Evolutionary conservation across 2,888 invertebrate genomes (phyloP), one percentile per base, ranked within the genome.

Genomic region (Muschampia plurimacula): DNA sequence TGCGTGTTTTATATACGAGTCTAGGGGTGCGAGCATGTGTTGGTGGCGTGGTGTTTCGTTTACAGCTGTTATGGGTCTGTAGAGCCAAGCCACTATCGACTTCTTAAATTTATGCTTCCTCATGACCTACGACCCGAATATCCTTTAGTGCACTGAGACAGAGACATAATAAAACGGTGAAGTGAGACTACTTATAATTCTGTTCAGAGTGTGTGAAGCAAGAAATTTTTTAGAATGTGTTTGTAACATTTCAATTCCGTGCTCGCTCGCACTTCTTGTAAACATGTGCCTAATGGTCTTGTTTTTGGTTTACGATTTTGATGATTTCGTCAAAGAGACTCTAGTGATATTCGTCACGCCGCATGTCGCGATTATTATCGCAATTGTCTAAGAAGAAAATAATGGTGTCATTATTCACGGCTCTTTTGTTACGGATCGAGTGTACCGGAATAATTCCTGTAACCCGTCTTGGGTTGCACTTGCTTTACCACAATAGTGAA

Each of bases 1-100:
- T 89, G 88, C 76, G 85, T 86, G 83, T 60, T 44, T 12, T 10
- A 10, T 81, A 77, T 75, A 77, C 75, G 74, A 81, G 76, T 82
- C 83, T 84, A 90, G 90, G 92, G 93, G 92, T 89, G 91, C 87
- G 81, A 77, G 85, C 85, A 82, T 89, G 92, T 91, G 91, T 91
- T 87, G 67, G 87, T 87, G 78, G 85, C 82, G 83, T 86, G 85
- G 88, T 86, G 83, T 89, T 86, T 82, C 85, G 88, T 89, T 89
- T 91, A 94, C 93, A 93, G 93, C 93, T 94, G 93, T 93, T 93
- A 89, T 89, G 85, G 89, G 88, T 88, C 89, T 88, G 88, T 91
- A 84, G 85, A 86, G 85, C 86, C 86, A 84, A 84, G 83, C 78
- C 80, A 79, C 84, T 88, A 89, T 91, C 86, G 91, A 84, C 89